Evolutionary conservation across 2,113 vertebrate species (phyloP), one percentile per base, ranked within the genome.

Genomic region (Cepphus grylle): DNA sequence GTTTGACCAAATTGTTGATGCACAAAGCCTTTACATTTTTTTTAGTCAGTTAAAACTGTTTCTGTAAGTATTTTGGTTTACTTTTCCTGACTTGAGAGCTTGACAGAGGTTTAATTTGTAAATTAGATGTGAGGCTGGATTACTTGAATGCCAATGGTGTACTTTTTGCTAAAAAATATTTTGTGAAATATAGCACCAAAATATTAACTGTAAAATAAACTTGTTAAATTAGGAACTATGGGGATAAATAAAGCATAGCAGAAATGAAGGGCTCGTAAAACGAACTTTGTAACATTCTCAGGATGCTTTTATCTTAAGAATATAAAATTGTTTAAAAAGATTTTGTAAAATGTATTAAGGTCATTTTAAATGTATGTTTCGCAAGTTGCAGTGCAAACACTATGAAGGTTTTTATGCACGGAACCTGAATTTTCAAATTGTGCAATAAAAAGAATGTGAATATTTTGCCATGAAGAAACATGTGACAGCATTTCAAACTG

Each of bases 261-360:
- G 97, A 98, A 97, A 94, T 97, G 98, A 98, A 98, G 97, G 98
- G 98, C 98, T 98, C 97, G 98, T 93, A 97, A 97, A 98, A 97
- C 55, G 95, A 97, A 97, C 96, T 98, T 98, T 98, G 95, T 98
- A 98, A 97, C 97, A 98, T 98, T 97, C 98, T 98, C 98, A 98
- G 98, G 98, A 98, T 98, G 97, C 97, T 97, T 98, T 98, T 97
- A 70, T 97, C 97, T 97, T 98, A 98, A 97, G 95, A 98, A 94
- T 98, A 97, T 97, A 97, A 91, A 94, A 62, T 97, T 96, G 93
- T 97, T 97, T 95, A 53, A 97, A 97, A 97, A 97, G 94, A 97
- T 97, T 98, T 98, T 98, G 90, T 98, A 98, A 98, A 97, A 97
- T 95, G 86, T 98, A 97, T 97, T 98, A 97, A 96, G 91, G 95